Conservation (phyloP, 2,888 invertebrate genomes). For the Gymnoscelis rufifasciata region DNA sequence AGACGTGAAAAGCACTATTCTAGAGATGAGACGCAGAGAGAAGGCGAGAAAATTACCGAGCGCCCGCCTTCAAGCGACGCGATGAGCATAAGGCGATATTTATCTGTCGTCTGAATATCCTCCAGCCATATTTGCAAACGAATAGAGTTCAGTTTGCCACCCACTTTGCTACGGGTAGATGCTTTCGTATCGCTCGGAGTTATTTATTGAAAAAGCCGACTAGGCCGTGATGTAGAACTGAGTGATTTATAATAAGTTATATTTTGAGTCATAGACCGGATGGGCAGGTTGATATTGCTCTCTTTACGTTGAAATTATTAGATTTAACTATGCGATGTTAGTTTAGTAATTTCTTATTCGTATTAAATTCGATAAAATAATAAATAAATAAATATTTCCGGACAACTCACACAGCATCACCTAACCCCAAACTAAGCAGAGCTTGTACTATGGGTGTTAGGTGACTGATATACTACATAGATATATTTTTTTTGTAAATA, state of each 20-base stretch:
- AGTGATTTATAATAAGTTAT: slow-evolving; percentile 1
- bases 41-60: slow-evolving; percentile 49
- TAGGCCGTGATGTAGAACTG: not conserved
- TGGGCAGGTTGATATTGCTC: too few relatives aligned
- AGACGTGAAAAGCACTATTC: slow-evolving; percentile 3
- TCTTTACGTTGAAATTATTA: too few relatives aligned
- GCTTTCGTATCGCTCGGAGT: slow-evolving; percentile 16
- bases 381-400: too few relatives aligned
- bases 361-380: too few relatives aligned
- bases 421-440: too few relatives aligned
- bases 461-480: too few relatives aligned
- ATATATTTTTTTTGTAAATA: too few relatives aligned
- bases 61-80: slow-evolving; percentile 56
- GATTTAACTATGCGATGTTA: too few relatives aligned
- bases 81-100: slow-evolving; percentile 58
- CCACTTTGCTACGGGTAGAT: slow-evolving; percentile 5
- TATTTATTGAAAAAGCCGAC: slow-evolving; percentile 6
- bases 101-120: slow-evolving; percentile 47
- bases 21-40: slow-evolving; percentile 20
- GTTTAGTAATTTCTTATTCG: too few relatives aligned
- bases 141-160: slow-evolving; percentile 32
- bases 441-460: too few relatives aligned
- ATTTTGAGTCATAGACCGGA: not conserved
- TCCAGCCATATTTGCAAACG: slow-evolving; percentile 19
- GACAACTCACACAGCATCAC: too few relatives aligned